Evolutionary conservation across 2,113 vertebrate species (phyloP).

Genomic region (Ictidomys tridecemlineatus): DNA sequence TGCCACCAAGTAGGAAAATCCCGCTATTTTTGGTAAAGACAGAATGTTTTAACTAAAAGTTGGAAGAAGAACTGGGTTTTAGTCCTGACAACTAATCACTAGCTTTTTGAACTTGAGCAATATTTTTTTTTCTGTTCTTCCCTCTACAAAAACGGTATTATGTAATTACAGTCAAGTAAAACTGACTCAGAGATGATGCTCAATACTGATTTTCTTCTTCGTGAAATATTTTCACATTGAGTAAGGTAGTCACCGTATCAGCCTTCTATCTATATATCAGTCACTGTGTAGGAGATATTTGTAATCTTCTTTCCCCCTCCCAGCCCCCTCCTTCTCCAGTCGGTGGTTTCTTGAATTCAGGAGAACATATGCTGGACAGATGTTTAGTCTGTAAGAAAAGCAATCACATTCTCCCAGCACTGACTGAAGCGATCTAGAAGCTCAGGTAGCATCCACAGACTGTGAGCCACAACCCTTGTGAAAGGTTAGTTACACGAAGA

Average conservation of each 20-base stretch:
- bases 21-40: conserved; percentile 2
- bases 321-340: background rate
- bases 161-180: conserved; percentile 22
- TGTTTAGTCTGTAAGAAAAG: background rate
- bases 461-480: background rate
- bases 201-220: background rate
- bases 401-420: background rate
- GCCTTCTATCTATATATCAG: conserved; percentile 2
- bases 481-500: background rate
- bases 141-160: background rate
- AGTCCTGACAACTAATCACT: background rate
- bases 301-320: background rate
- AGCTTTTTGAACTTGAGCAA: background rate
- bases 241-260: background rate
- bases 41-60: background rate
- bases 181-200: background rate
- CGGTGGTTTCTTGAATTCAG: background rate
- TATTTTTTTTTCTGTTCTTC: background rate
- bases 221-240: conserved; percentile 12
- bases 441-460: background rate
- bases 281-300: background rate
- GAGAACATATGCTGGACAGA: background rate
- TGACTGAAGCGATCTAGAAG: background rate
- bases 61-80: conserved; percentile 21
- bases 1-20: background rate